Evolutionary conservation across 1,140 invertebrate species (phyloP), one percentile per base, ranked within the genome.

Genomic region (Aphelenchoides besseyi): DNA sequence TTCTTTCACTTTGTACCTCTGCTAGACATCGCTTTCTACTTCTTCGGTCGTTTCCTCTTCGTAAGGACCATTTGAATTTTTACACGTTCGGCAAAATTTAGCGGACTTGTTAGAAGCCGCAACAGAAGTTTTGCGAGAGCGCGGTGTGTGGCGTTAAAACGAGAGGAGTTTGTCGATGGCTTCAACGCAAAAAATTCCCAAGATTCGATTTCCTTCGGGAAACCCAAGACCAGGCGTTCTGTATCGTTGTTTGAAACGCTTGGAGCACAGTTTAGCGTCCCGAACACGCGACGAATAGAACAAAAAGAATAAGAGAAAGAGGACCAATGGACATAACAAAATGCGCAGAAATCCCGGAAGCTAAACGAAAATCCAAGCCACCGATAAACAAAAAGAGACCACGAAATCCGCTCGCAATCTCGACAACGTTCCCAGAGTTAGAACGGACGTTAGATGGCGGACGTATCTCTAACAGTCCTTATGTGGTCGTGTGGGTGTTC

Each of bases 41-140:
- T 48, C 12, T 48, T 48, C 41, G 41, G 12, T 23, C 41, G 41
- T 23, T 48, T 23, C 23, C 41, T 48, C 23, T 48, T 48, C 41
- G 41, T 48, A 48, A 12, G 41, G 41, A 48, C 41, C 41, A 48
- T 48, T 48, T 48, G 41, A 48, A 48, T 48, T 48, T 48, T 48
- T 48, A 48, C 41, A 48, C 41, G 41, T 48, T 48, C 41, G 12
- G 12, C 41, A 48, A 23, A 48, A 48, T 48, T 48, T 23, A 48
- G 41, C 41, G 41, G 41, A 12, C 12, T 23, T 12, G 41, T 48
- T 23, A 12, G 23, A 16, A 23, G 41, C 41, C 41, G 41, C 12
- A 48, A n/a, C n/a, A n/a, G n/a, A 48, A 48, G 41, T 48, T 48
- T 48, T 48, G 41, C 41, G 41, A 48, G 41, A 16, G 41, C 41